Conservation (phyloP, 2,888 invertebrate species). For the Drepanosiphum platanoidis region DNA sequence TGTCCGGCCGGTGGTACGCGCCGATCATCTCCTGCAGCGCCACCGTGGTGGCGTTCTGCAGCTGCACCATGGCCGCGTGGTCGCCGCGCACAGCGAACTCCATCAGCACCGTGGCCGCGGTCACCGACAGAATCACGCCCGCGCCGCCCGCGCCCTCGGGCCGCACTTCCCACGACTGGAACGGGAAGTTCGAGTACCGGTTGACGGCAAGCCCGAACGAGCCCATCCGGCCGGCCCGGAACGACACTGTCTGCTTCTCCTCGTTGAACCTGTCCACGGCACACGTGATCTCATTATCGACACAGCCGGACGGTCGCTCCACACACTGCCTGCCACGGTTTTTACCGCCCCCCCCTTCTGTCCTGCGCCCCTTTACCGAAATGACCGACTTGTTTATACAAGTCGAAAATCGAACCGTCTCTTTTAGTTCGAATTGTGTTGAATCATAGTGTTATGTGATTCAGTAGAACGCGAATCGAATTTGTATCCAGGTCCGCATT, state of each 20-base stretch:
- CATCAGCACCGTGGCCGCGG: slow-evolving; percentile 71
- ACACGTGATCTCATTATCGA: too few relatives aligned
- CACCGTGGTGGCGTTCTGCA: slow-evolving; percentile 74
- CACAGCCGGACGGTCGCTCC: too few relatives aligned
- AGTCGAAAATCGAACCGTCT: too few relatives aligned
- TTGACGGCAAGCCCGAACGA: slow-evolving; percentile 80
- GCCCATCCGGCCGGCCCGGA: slow-evolving; percentile 78
- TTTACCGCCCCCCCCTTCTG: too few relatives aligned
- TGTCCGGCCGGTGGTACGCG: slow-evolving; percentile 72
- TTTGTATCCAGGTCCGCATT: too few relatives aligned
- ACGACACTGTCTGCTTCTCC: slow-evolving; percentile 79
- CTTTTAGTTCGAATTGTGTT: too few relatives aligned
- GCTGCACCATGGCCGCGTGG: slow-evolving; percentile 68
- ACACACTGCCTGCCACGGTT: too few relatives aligned
- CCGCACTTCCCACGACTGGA: slow-evolving; percentile 85
- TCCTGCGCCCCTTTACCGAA: too few relatives aligned
- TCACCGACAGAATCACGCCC: slow-evolving; percentile 66
- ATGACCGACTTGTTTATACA: too few relatives aligned
- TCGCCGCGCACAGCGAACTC: slow-evolving; percentile 68
- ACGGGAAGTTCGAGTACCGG: slow-evolving; percentile 83
- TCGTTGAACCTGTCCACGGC: slow-evolving; percentile 89
- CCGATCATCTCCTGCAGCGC: slow-evolving; percentile 73
- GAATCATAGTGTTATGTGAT: too few relatives aligned
- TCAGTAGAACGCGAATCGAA: too few relatives aligned
- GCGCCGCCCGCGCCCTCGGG: slow-evolving; percentile 71